Evolutionary conservation across 2,888 invertebrate species (phyloP), one percentile per base, ranked within the genome.

Genomic region (Plagodis pulveraria): DNA sequence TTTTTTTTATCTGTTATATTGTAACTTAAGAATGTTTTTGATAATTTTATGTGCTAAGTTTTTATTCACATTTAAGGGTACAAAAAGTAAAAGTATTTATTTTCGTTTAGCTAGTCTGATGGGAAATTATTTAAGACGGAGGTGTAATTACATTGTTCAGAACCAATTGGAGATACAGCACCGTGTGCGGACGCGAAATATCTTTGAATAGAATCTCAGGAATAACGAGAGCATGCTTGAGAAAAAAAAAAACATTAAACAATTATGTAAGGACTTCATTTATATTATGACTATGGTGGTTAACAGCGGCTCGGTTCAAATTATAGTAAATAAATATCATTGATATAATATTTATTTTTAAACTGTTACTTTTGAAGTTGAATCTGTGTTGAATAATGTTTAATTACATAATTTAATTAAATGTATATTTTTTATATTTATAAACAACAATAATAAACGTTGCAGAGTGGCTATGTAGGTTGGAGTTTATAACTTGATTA

Each of bases 361-460:
- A 80, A 77, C 78, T 85, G 84, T 88, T 89, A 81, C 74, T 87
- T 82, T 79, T 79, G 76, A 78, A 86, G 82, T 86, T 86, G 76
- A 86, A 80, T 81, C 80, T 86, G 79, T 86, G 86, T 87, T 89
- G 80, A 22, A 84, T 89, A 84, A 87, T 88, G 79, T 87, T 86
- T 80, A 83, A 84, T 80, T 76, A 82, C 80, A 84, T 86, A 82
- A 84, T 87, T 81, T 80, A 78, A 87, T 80, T 80, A 78, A 87
- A 89, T 85, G 84, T 88, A 88, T 89, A 89, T 90, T 89, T 90
- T 89, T 89, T 89, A 89, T 85, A 76, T 86, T 88, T 86, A 86
- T 40, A 36, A 36, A 36, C 10, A 74, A 50, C 46, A 58, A 87
- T 88, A 85, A 84, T 81, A 79, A 79, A 78, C 69, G 76, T 73